Base-by-base conservation (phyloP, 2,797 vertebrate species). In the Menidia menidia region DNA sequence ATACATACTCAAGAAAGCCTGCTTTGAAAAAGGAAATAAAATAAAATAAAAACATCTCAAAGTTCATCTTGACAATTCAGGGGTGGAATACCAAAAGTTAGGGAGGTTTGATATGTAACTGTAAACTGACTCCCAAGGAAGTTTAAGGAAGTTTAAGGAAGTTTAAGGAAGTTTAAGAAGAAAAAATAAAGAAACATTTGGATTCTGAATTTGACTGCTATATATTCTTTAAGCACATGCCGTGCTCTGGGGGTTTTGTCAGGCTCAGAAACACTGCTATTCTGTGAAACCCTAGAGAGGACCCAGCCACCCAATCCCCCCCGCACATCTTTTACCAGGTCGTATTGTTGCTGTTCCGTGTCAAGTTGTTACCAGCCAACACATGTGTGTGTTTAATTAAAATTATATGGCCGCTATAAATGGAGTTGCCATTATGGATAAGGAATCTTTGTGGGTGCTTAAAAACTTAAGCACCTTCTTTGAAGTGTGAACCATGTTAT, bases 391-490 rank as follows among this genome's bases (percentile, higher is more conserved):
- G 89, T 92, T 94, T 93, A 93, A 93, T 94, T 93, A 91, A 81
- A 85, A 87, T 93, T 94, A 94, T 93, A 94, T 81, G 69, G 86
- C 82, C 75, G 64, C 88, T 89, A 91, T 94, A 94, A 94, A 94
- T 87, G 75, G 82, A 85, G 77, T 84, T 73, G 73, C 85, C 83
- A 90, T 93, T 88, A 88, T 91, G 89, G 87, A 92, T 86, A 85
- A 88, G 84, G 75, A 90, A 78, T 74, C 79, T 94, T 94, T 93
- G 94, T 86, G 61, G 79, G 92, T 90, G 79, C 82, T 88, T 87
- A 85, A 93, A 93, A 89, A 93, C 91, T 88, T 85, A 88, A 91
- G 72, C 77, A 63, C 76, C 63, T 74, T 87, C 93, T 95, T 95
- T 95, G 92, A 95, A 93, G 92, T 93, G 69, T 81, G 78, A 84